Conservation (phyloP, 2,797 vertebrate species). For the Lagocephalus sceleratus region DNA sequence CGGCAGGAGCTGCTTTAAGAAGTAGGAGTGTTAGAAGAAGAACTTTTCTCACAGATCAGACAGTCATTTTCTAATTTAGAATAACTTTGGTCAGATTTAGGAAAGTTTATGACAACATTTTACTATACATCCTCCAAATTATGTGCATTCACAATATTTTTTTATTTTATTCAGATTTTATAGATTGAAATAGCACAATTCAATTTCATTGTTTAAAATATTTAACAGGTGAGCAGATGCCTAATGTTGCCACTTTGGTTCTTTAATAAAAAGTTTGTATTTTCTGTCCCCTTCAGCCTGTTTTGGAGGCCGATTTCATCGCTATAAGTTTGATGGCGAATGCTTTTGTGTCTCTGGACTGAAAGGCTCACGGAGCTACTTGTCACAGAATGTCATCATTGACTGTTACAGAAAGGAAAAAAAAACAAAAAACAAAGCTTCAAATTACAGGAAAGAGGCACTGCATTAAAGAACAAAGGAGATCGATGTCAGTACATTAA, state of each 20-base stretch:
- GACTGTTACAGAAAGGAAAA: constrained; percentile 64
- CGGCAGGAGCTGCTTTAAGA: constrained; percentile 54
- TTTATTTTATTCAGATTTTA: constrained; percentile 1
- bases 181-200: too few species aligned
- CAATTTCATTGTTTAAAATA: too few species aligned
- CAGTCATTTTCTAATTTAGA: background rate
- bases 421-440: constrained; percentile 72
- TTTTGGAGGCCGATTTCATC: constrained; percentile 9
- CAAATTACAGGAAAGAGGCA: constrained; percentile 85
- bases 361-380: constrained; percentile 56
- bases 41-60: constrained; percentile 1
- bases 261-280: background rate
- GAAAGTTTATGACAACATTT: background rate
- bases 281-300: background rate
- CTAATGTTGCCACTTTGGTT: background rate
- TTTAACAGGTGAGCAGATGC: background rate
- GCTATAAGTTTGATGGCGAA: constrained; percentile 19
- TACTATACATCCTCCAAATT: background rate
- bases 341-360: constrained; percentile 20
- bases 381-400: constrained; percentile 81
- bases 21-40: constrained; percentile 23
- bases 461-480: constrained; percentile 87
- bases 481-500: constrained; percentile 87
- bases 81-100: background rate
- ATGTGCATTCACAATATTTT: background rate